These are phyloP conservation scores for Ostrea denselamellosa DNA, from an alignment of 1,140 invertebrate species.

Conservation along the genomic window DNA sequence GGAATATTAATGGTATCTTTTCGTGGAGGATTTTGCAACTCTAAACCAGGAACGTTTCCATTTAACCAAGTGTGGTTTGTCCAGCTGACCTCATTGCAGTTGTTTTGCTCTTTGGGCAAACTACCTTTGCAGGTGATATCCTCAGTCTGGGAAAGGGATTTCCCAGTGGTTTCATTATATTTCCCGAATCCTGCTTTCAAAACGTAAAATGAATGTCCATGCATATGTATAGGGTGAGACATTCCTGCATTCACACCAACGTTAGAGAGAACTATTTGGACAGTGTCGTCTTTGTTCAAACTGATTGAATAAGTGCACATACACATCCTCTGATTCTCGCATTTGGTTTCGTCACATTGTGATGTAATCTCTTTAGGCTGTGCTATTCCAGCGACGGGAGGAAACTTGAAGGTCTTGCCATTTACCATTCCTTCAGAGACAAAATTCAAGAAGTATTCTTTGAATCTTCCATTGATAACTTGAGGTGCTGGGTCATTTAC, in stretches of 20 bases:
- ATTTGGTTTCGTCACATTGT: conserved; percentile 44
- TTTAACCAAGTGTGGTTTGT: conserved; percentile 62
- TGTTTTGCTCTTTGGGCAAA: conserved; percentile 49
- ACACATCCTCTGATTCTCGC: conserved; percentile 60
- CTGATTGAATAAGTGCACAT: conserved; percentile 47
- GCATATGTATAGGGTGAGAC: conserved; percentile 86
- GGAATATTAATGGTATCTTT: conserved; percentile 88
- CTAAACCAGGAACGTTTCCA: conserved; percentile 66
- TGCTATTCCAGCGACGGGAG: conserved; percentile 63
- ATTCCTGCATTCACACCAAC: conserved; percentile 82
- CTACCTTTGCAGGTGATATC: conserved; percentile 67
- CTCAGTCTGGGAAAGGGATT: conserved; percentile 63
- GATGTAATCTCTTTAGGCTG: conserved; percentile 66
- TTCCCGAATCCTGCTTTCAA: conserved; percentile 81
- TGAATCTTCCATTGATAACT: conserved; percentile 48
- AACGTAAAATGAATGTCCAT: conserved; percentile 87
- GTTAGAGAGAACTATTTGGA: conserved; percentile 71
- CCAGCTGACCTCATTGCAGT: conserved; percentile 70
- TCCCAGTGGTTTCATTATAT: conserved; percentile 68
- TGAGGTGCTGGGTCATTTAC: conserved; percentile 54
- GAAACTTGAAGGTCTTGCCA: conserved; percentile 62
- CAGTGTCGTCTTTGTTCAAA: conserved; percentile 59
- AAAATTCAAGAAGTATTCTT: conserved; percentile 72
- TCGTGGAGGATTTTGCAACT: conserved; percentile 81
- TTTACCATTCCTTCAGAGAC: conserved; percentile 73